phyloP scores from a whole-genome alignment of 1,140 invertebrate genomes.

The Neodiprion pinetum region DNA sequence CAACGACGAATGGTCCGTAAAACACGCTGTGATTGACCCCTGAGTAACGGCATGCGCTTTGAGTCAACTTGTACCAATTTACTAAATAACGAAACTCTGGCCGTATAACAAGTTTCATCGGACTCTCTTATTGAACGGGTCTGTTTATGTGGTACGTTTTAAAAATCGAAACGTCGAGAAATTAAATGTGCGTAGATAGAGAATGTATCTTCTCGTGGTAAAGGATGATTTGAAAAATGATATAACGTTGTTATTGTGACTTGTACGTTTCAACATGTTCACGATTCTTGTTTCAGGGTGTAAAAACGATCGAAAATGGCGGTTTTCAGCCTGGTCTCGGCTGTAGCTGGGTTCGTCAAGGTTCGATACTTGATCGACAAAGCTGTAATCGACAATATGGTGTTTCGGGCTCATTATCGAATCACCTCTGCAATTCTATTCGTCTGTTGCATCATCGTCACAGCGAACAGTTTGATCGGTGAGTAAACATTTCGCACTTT shows the following conservation, averaged over 20 bases:
- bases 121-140: too few relatives aligned
- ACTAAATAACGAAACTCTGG: constrained; percentile 45
- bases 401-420: constrained; percentile 89
- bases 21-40: constrained; percentile 40
- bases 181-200: too few relatives aligned
- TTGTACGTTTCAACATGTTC: neutral
- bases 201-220: too few relatives aligned
- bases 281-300: constrained; percentile 52
- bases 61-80: constrained; percentile 42
- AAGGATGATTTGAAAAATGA: too few relatives aligned
- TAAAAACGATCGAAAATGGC: constrained; percentile 69
- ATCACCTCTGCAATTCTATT: constrained; percentile 88
- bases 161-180: too few relatives aligned
- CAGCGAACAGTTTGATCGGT: constrained; percentile 89
- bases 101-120: constrained; percentile 17
- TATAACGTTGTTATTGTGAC: neutral
- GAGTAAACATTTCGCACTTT: constrained; percentile 49
- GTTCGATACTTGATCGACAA: constrained; percentile 85
- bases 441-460: constrained; percentile 86
- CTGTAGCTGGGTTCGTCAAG: constrained; percentile 86
- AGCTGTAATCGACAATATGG: constrained; percentile 87
- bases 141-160: too few relatives aligned
- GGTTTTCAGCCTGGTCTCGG: constrained; percentile 80
- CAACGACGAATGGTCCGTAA: too few relatives aligned
- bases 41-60: constrained; percentile 33